phyloP scores from a whole-genome alignment of 2,888 invertebrate species.

The Leuctra nigra region DNA sequence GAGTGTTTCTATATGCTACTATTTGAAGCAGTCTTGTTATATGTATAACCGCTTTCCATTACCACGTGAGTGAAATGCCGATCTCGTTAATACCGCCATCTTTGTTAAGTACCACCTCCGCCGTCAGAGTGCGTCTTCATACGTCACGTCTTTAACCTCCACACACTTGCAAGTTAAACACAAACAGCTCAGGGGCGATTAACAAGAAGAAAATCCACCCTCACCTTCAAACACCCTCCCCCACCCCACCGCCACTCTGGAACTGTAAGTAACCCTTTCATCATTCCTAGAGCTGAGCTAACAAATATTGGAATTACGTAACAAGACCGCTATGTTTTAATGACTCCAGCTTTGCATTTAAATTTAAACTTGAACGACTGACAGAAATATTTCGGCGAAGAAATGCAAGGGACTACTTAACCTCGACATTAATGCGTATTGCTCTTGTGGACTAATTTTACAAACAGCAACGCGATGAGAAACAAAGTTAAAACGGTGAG shows the following conservation, averaged over 20 bases:
- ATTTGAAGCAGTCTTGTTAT: no score
- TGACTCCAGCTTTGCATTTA: not conserved
- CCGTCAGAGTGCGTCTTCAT: no score
- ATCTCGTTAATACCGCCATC: no score
- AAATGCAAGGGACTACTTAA: not conserved
- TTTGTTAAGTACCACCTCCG: no score
- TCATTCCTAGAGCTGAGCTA: not conserved
- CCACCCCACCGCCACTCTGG: not conserved
- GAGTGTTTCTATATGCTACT: no score
- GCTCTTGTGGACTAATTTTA: no score
- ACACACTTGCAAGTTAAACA: conserved; percentile 10
- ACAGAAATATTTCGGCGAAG: not conserved
- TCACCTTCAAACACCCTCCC: not conserved
- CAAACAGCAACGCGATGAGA: no score
- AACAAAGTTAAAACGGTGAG: no score
- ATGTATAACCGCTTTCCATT: no score
- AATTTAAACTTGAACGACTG: not conserved
- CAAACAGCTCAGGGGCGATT: conserved; percentile 20
- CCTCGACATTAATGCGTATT: not conserved
- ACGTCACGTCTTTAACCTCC: no score
- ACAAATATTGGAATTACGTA: not conserved
- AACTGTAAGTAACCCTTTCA: not conserved
- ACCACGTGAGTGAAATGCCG: no score
- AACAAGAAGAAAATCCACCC: not conserved
- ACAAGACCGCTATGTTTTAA: not conserved